phyloP scores from a whole-genome alignment of 2,113 vertebrate genomes.

The Burhinus bistriatus region DNA sequence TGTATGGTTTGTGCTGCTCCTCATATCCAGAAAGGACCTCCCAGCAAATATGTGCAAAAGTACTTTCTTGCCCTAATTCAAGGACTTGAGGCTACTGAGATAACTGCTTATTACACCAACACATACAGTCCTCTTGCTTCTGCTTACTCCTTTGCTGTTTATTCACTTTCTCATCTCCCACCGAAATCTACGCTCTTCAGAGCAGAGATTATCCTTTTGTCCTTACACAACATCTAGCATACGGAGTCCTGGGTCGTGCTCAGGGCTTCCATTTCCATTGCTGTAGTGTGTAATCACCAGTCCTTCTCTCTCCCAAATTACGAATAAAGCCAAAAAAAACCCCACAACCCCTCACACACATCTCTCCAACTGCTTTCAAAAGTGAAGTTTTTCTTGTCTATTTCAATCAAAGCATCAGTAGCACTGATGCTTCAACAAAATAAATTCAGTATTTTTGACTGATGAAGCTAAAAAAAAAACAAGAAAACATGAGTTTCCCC shows the following conservation, averaged over 20 bases:
- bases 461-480: neutral
- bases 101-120: neutral
- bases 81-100: neutral
- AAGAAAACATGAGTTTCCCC: neutral
- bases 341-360: neutral
- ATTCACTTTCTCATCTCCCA: neutral
- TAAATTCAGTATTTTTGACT: neutral
- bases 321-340: neutral
- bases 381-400: neutral
- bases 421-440: neutral
- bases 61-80: neutral
- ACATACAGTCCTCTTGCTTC: neutral
- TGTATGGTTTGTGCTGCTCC: neutral
- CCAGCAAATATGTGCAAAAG: neutral
- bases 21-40: neutral
- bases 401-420: neutral
- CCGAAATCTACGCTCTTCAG: neutral
- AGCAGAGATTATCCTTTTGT: neutral
- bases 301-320: neutral
- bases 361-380: neutral
- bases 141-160: neutral
- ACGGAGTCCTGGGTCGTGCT: neutral
- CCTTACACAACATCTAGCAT: neutral
- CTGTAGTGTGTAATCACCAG: neutral
- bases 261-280: neutral